A percentile compares a stretch with the other conserved stretches of the same genome.
These are phyloP conservation scores for Ophion ellenae DNA, from an alignment of 2,888 invertebrate genomes.

Conservation along the genomic window DNA sequence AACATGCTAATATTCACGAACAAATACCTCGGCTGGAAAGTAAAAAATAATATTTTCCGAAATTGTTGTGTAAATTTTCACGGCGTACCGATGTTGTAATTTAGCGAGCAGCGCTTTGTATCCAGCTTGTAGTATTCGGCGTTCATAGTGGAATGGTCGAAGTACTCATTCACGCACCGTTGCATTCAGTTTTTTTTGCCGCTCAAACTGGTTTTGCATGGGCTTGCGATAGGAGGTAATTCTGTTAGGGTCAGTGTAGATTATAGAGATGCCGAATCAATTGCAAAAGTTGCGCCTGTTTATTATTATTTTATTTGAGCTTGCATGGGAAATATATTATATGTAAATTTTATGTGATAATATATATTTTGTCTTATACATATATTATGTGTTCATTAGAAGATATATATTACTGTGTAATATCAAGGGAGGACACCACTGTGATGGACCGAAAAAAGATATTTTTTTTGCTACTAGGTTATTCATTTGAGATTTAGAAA, in stretches of 20 bases:
- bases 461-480: no score
- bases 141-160: neutral
- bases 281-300: no score
- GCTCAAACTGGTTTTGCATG: neutral
- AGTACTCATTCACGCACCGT: neutral
- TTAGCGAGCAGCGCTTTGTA: neutral
- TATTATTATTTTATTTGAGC: no score
- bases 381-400: no score
- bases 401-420: no score
- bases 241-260: neutral
- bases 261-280: neutral
- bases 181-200: neutral
- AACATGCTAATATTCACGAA: slow-evolving; percentile 9
- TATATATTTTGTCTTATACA: no score
- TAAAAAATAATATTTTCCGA: neutral
- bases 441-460: no score
- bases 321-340: no score
- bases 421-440: no score
- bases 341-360: no score
- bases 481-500: no score
- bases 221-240: neutral
- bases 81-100: slow-evolving; percentile 9
- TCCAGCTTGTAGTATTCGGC: neutral
- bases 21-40: neutral
- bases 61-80: neutral